Percentiles rank a stretch among this genome's conserved stretches.
Evolutionary conservation across 2,113 vertebrate species (phyloP).

Genomic region (Stegostoma tigrinum): DNA sequence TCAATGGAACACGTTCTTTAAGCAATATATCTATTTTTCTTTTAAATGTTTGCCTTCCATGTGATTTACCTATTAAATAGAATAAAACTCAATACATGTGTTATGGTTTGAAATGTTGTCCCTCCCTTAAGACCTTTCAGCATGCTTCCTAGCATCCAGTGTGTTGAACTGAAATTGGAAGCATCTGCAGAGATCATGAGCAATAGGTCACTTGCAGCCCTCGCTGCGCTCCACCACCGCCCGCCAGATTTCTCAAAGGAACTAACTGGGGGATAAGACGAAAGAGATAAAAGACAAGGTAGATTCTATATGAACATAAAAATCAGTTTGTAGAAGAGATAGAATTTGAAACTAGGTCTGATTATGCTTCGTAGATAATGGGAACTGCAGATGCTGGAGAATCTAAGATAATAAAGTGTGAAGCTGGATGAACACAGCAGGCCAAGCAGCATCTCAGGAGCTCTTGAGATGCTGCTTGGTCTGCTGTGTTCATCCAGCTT

Average conservation of each 20-base stretch:
- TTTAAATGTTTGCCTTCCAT: background rate
- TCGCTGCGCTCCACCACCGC: background rate
- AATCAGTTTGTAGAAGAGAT: background rate
- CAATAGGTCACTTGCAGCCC: background rate
- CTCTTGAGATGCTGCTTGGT: no score
- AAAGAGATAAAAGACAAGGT: background rate
- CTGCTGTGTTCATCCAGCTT: no score
- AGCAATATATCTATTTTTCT: background rate
- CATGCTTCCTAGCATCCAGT: background rate
- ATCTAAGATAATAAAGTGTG: no score
- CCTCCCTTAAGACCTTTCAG: background rate
- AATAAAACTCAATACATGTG: background rate
- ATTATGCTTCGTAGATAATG: background rate
- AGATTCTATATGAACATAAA: background rate
- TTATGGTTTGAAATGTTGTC: background rate
- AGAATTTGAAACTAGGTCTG: background rate
- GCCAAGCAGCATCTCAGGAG: no score
- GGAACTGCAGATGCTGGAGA: no score
- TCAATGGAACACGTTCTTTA: background rate
- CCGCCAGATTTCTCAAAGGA: background rate
- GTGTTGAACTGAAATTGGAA: background rate
- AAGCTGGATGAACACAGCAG: no score
- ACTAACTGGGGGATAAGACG: background rate
- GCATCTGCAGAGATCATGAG: background rate
- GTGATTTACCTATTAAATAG: background rate